phyloP scores from a whole-genome alignment of 2,113 vertebrate genomes.

The Spea bombifrons region DNA sequence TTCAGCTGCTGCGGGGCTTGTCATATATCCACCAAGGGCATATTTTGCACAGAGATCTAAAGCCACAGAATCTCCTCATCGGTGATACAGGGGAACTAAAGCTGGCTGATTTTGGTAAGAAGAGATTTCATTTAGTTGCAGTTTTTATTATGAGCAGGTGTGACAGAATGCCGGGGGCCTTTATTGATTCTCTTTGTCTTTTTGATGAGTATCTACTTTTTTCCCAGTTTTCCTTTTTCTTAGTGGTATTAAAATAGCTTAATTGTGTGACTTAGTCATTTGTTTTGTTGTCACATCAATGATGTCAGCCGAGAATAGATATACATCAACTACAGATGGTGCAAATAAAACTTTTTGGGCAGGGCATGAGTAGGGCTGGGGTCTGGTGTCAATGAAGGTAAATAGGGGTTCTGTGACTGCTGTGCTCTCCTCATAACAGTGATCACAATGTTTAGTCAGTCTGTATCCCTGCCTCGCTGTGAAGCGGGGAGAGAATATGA shows the following conservation, averaged over 20 bases:
- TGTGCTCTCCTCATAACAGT: no score
- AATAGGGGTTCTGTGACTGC: no score
- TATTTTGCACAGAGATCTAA: slow-evolving; percentile 95
- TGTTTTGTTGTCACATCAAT: no score
- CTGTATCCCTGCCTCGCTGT: no score
- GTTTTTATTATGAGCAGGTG: not conserved
- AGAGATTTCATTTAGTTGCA: slow-evolving; percentile 52
- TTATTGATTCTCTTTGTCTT: not conserved
- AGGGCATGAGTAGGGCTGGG: no score
- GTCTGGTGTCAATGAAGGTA: no score
- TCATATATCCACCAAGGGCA: slow-evolving; percentile 96
- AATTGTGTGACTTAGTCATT: no score
- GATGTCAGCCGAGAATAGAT: no score
- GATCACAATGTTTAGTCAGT: no score
- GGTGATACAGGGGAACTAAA: slow-evolving; percentile 94
- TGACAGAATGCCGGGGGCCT: not conserved
- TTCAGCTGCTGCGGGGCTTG: slow-evolving; percentile 91
- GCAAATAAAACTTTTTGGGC: no score
- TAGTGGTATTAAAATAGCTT: not conserved
- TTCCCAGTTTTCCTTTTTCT: not conserved
- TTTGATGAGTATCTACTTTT: slow-evolving; percentile 6
- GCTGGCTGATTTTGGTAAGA: slow-evolving; percentile 94
- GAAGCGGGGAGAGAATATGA: no score
- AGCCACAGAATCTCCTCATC: slow-evolving; percentile 97
- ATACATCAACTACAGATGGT: no score